Base-by-base conservation (phyloP, 1,140 invertebrate genomes). In the Magallana angulata region DNA sequence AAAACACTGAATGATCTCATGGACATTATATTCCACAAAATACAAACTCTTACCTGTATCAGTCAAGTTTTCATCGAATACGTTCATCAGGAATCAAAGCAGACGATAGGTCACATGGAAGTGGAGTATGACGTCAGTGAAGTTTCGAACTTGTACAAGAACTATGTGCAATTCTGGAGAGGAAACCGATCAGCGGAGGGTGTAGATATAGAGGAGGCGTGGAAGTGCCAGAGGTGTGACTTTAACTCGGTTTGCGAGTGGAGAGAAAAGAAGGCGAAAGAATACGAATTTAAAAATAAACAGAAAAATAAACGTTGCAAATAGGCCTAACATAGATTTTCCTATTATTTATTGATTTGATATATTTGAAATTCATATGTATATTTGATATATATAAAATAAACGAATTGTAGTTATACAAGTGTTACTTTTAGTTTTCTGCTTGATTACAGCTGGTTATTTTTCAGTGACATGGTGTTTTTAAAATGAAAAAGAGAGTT, bases 151-250 rank as follows among this genome's bases (percentile, higher is more conserved):
- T 58, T 83, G 57, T 92, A 89, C 86, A 59, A 56, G 56, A 60
- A 92, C 60, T 92, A 88, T 76, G n/a, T 92, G 57, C 71, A 90
- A 48, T 94, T 92, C 82, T 94, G 93, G 93, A 85, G 85, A 71
- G 93, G 93, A 48, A 59, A 90, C 11, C 87, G 93, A 12, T 83
- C 89, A 80, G 59, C 86, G 36, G 60, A 48, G 76, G 93, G 93
- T 18, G 93, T 94, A 24, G 93, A 93, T 14, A 91, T 94, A 84
- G 93, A 94, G 86, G 93, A 94, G 58, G 92, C 93, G 7, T 94
- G 90, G 89, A 94, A 94, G 56, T 94, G 93, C 90, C 90, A 92
- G 60, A 87, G 85, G 56, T 94, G 93, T 91, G 93, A 93, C 80
- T 93, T 90, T 89, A 85, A 90, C 24, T 85, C 90, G 16, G 64